Evolutionary conservation across 2,888 invertebrate species (phyloP).

Genomic region (Carterocephalus palaemon): DNA sequence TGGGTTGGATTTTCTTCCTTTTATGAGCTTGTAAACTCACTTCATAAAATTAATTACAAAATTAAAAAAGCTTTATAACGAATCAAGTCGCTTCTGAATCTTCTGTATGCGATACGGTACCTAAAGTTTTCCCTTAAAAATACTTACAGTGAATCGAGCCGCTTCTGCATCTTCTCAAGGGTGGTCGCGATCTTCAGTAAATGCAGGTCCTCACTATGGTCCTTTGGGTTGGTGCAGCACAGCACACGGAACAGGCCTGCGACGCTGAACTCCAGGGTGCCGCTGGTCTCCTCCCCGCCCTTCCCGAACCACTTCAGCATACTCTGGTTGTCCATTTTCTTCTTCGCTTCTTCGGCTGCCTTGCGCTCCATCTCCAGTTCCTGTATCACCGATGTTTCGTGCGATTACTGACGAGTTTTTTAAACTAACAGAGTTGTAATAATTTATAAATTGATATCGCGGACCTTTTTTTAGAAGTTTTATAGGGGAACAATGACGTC

Average conservation of each 20-base stretch:
- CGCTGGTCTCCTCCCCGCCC: constrained; percentile 85
- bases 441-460: too few species aligned
- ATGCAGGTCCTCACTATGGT: constrained; percentile 90
- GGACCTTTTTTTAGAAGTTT: too few species aligned
- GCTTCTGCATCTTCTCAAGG: constrained; percentile 86
- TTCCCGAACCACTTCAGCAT: constrained; percentile 86
- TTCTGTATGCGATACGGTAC: too few species aligned
- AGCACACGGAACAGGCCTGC: constrained; percentile 92
- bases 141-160: constrained; percentile 80
- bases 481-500: too few species aligned
- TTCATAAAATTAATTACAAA: too few species aligned
- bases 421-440: too few species aligned
- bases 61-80: too few species aligned
- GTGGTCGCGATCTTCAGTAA: constrained; percentile 89
- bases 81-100: too few species aligned
- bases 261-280: constrained; percentile 89
- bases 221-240: constrained; percentile 92
- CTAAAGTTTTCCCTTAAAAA: too few species aligned
- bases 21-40: too few species aligned
- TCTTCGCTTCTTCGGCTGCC: constrained; percentile 87
- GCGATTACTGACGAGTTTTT: not conserved
- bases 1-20: too few species aligned
- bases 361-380: constrained; percentile 92
- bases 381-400: constrained; percentile 46
- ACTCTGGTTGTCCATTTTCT: constrained; percentile 88